Evolutionary conservation across 2,113 vertebrate species (phyloP).

Genomic region (Neodon shergylaensis): DNA sequence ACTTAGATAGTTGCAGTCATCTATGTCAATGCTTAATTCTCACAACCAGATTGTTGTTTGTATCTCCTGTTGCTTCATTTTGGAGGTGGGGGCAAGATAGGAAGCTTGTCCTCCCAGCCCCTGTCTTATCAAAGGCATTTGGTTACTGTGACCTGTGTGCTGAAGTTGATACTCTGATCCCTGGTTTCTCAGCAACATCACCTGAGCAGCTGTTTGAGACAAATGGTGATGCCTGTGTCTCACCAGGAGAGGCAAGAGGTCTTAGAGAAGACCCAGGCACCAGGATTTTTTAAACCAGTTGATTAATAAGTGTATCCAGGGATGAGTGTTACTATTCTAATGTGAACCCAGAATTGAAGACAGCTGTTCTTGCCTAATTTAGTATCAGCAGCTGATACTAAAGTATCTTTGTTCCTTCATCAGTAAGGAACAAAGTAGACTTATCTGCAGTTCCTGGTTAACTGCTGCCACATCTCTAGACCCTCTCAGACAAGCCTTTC

Average conservation of each 20-base stretch:
- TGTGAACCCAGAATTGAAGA: background rate
- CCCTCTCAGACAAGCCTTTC: background rate
- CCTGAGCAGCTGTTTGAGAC: background rate
- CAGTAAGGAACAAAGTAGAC: conserved; percentile 36
- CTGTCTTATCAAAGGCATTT: background rate
- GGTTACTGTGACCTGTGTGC: conserved; percentile 6
- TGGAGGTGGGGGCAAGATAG: background rate
- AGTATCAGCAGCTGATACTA: conserved; percentile 9
- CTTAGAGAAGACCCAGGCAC: background rate
- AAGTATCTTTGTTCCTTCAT: conserved; percentile 22
- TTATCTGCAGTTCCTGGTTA: background rate
- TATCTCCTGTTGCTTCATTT: background rate
- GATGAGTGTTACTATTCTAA: conserved; percentile 33
- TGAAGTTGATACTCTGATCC: background rate
- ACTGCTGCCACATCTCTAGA: background rate
- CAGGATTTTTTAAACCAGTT: conserved; percentile 37
- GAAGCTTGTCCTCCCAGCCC: background rate
- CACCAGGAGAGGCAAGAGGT: background rate
- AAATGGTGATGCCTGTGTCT: background rate
- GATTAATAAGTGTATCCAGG: conserved; percentile 25
- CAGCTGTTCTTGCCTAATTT: conserved; percentile 48
- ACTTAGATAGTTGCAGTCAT: conserved; percentile 17
- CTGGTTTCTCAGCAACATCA: background rate
- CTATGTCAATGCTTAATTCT: background rate
- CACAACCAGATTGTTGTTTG: conserved; percentile 9